Conservation (phyloP, 2,888 invertebrate species). For the Malacosoma neustria region DNA sequence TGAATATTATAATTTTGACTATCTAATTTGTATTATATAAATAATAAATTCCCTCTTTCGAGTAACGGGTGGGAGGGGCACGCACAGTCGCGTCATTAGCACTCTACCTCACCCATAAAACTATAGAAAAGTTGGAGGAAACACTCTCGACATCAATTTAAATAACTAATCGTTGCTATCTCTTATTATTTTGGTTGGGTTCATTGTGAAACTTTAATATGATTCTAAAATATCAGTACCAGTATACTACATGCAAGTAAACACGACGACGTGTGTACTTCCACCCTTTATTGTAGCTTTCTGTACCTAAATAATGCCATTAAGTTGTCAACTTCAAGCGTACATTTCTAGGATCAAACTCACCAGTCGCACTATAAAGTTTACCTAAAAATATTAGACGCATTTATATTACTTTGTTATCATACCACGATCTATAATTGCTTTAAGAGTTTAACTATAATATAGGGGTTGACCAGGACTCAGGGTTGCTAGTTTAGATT, state of each 20-base stretch:
- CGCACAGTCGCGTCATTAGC: slow-evolving; percentile 16
- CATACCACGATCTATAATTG: no score
- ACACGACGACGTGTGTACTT: no score
- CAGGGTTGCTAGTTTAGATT: slow-evolving; percentile 50
- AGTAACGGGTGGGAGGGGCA: slow-evolving; percentile 24
- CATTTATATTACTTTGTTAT: slow-evolving; percentile 22
- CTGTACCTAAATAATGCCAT: slow-evolving; percentile 34
- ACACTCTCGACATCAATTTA: no score
- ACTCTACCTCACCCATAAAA: not conserved
- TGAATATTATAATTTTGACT: slow-evolving; percentile 70
- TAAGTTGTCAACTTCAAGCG: slow-evolving; percentile 35
- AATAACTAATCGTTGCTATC: no score
- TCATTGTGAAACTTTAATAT: no score
- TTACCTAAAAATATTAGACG: slow-evolving; percentile 38
- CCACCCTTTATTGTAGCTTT: no score
- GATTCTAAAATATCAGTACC: no score
- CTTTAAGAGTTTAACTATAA: slow-evolving; percentile 53
- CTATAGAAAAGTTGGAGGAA: no score
- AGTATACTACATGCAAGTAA: no score
- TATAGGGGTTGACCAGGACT: no score
- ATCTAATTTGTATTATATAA: slow-evolving; percentile 59
- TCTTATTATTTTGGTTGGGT: no score
- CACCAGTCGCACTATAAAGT: slow-evolving; percentile 36
- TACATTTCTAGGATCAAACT: slow-evolving; percentile 38
- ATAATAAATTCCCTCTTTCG: slow-evolving; percentile 29